Base-by-base conservation (phyloP, 1,140 invertebrate genomes). In the Hermetia illucens region DNA sequence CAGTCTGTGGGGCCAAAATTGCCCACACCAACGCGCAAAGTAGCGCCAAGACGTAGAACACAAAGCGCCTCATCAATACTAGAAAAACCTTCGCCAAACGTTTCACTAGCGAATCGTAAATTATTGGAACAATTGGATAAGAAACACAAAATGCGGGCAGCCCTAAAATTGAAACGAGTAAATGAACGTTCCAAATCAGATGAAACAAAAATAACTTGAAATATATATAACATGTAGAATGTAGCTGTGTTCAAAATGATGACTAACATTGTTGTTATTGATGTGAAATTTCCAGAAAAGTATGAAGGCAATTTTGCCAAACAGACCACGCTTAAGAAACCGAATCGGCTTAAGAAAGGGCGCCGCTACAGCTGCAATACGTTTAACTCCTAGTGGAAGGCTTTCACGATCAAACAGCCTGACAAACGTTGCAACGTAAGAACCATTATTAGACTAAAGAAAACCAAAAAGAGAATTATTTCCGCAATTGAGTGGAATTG, bases 281-380 rank as follows among this genome's bases (percentile, higher is more conserved):
- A 17, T 17, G 16, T n/a, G n/a, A n/a, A 51, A 56, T 48, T 57
- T 58, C 56, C 56, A 59, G 56, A 59, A 54, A 57, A 59, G 56
- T 49, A 47, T 59, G 46, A 52, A 53, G 21, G 21, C 30, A 4
- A 34, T 51, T 50, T 44, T 35, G 43, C 47, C 33, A 40, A 39
- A 29, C 30, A 42, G 25, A 35, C 36, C 41, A 20, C n/a, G 35
- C 24, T 12, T 27, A 27, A 8, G 13, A 27, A 27, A 27, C 13
- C 24, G 24, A 13, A 33, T 33, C 31, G 35, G 29, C 21, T 32
- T 42, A 13, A 40, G 25, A 30, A 55, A 51, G 34, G 47, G 44
- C 24, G 47, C 43, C 39, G 44, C 45, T 17, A 55, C 50, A 47
- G 43, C 55, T 8, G 17, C 30, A 5, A 31, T 58, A 34, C 53